A percentile compares a stretch with the other conserved stretches of the same genome.
Conservation (phyloP, 64 coral and sea anemone species). For the Porites lutea region DNA sequence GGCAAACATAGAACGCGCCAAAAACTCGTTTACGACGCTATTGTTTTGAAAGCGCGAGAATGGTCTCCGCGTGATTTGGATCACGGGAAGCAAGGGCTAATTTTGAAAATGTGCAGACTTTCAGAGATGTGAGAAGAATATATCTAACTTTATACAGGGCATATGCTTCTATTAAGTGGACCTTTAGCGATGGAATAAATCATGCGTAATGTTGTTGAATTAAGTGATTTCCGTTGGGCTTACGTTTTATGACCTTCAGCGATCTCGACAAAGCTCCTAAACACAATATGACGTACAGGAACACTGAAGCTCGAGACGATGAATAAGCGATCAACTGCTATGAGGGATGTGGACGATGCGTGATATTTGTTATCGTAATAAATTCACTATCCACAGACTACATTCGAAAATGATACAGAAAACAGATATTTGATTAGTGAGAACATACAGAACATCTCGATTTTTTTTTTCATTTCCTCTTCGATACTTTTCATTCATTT, state of each 20-base stretch:
- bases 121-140: neutral
- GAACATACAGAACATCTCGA: neutral
- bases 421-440: neutral
- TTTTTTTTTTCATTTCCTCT: neutral
- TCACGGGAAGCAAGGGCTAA: no score
- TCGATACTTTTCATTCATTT: neutral
- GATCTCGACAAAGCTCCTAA: neutral
- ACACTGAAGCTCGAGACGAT: neutral
- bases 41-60: neutral
- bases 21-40: neutral
- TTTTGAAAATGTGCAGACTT: no score
- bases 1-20: conserved; percentile 6
- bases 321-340: neutral
- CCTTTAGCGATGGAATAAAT: neutral
- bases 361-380: conserved; percentile 6
- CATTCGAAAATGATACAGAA: neutral
- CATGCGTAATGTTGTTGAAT: neutral
- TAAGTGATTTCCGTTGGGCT: neutral
- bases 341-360: neutral
- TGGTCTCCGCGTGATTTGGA: neutral
- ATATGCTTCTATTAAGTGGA: neutral
- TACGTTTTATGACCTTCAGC: neutral
- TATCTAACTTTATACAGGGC: neutral
- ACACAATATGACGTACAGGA: neutral
- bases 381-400: neutral